Evolutionary conservation across 2,888 invertebrate species (phyloP), one percentile per base, ranked within the genome.

Genomic region (Stenurella melanura): DNA sequence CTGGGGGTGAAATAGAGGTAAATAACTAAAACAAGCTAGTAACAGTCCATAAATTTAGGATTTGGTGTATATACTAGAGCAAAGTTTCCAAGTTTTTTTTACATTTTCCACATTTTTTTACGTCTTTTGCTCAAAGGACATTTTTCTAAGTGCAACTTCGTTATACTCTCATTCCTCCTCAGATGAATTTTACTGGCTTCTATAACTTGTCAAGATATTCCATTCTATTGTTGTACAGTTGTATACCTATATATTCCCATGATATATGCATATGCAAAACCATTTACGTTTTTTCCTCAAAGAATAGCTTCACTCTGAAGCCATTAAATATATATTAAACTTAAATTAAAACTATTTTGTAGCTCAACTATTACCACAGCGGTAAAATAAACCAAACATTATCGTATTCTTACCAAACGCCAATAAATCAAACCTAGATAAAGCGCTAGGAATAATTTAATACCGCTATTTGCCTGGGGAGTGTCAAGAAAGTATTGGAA

Each of bases 381-480:
- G 38, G 63, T 12, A 21, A 18, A 64, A 64, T 64, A 64, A 64
- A 64, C 38, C 42, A 64, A 64, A 42, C 64, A 42, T 64, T 17
- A 64, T 42, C 42, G 64, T 64, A 38, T 64, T 64, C 64, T 15
- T 42, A 38, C 64, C 11, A 64, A 64, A 42, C 9, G 42, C 19
- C 64, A 5, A 64, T 64, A 64, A 64, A 64, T 64, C 64, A 64
- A 66, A 7, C 38, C 17, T 17, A 64, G 50, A 54, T 26, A 42
- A 12, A n/a, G 17, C 56, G 11, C 18, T 50, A n/a, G 50, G 26
- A 30, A 30, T 30, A 69, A 34, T 56, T 57, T 38, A 34, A 21
- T 57, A 69, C 69, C 69, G 69, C 69, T 69, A 69, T 57, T 57
- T 50, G 57, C 26, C 56, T 26, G 34, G 54, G 69, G 69, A 54